Percentiles rank a stretch among this genome's conserved stretches.
phyloP scores from a whole-genome alignment of 2,113 vertebrate species.

The Pheucticus melanocephalus region DNA sequence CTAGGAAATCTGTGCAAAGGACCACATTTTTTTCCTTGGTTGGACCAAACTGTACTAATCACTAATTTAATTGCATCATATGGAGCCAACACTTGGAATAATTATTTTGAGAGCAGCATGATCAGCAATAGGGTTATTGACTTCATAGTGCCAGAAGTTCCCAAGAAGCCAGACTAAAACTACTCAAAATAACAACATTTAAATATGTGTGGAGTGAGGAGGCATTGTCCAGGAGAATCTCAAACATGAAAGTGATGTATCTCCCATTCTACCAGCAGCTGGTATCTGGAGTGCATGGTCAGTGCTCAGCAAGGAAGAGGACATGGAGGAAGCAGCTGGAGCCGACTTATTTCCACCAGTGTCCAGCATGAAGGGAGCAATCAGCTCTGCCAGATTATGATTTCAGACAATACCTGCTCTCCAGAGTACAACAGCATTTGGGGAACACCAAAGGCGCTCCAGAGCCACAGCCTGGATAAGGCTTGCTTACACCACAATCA shows the following conservation, averaged over 20 bases:
- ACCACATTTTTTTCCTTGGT: not conserved
- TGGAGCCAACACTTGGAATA: not conserved
- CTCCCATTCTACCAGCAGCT: not conserved
- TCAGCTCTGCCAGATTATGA: not conserved
- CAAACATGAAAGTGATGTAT: fast-evolving
- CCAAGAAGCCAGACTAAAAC: not conserved
- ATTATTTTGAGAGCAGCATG: not conserved
- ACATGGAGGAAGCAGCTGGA: not conserved
- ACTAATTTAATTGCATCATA: not conserved
- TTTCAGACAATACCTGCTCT: not conserved
- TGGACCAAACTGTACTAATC: not conserved
- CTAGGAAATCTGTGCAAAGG: not conserved
- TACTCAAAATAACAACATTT: not conserved
- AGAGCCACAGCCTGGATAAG: not conserved
- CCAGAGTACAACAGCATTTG: not conserved
- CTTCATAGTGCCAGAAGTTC: not conserved
- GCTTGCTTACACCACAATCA: not conserved
- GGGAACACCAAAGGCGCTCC: not conserved
- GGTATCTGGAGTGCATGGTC: fast-evolving
- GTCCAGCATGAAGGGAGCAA: not conserved
- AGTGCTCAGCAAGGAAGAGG: not conserved
- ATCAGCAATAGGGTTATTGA: not conserved
- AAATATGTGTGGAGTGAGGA: not conserved
- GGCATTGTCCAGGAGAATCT: not conserved
- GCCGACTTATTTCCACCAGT: not conserved